Evolutionary conservation across 2,888 invertebrate genomes (phyloP).

Genomic region (Apodemia hepburni): DNA sequence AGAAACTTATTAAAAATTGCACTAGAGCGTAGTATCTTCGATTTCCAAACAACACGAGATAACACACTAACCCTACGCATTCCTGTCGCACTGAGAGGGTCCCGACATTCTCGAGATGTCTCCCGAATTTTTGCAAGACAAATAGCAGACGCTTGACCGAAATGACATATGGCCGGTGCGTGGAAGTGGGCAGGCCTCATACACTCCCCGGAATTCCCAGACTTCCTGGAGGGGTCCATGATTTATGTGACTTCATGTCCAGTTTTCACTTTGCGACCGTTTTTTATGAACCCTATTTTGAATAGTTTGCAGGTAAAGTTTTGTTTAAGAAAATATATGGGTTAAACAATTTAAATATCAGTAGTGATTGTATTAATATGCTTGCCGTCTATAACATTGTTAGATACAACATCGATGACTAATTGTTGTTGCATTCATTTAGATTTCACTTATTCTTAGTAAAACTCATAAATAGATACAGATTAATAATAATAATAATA

Average conservation of each 20-base stretch:
- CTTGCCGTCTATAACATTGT: no score
- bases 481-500: no score
- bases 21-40: not conserved
- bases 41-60: conserved; percentile 29
- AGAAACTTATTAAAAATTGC: not conserved
- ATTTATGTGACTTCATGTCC: conserved; percentile 39
- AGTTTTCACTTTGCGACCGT: conserved; percentile 30
- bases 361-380: not conserved
- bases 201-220: conserved; percentile 57
- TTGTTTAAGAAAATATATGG: conserved; percentile 7
- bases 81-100: conserved; percentile 25
- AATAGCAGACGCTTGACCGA: conserved; percentile 69
- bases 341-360: not conserved
- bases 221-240: conserved; percentile 42
- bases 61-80: conserved; percentile 34
- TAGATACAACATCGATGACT: no score
- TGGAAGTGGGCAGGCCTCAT: conserved; percentile 46
- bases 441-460: no score
- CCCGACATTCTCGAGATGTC: conserved; percentile 60
- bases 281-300: conserved; percentile 57
- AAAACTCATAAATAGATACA: no score
- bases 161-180: conserved; percentile 67
- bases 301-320: conserved; percentile 59
- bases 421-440: no score
- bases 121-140: conserved; percentile 74